Percentiles rank a stretch among this genome's conserved stretches.
phyloP scores from a whole-genome alignment of 2,113 vertebrate species.

The Oryctolagus cuniculus region DNA sequence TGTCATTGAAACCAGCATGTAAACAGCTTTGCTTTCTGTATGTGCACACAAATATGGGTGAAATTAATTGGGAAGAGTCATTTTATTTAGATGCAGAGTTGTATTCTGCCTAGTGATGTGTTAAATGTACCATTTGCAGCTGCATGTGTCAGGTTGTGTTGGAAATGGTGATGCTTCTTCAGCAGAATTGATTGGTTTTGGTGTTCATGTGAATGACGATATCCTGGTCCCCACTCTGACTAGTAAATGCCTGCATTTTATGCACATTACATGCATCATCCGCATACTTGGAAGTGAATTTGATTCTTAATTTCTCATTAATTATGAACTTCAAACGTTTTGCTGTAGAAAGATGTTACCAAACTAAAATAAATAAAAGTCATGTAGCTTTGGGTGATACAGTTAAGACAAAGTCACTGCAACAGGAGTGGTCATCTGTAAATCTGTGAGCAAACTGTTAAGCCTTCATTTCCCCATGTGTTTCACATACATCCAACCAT shows the following conservation, averaged over 20 bases:
- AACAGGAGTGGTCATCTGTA: not conserved
- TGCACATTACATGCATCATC: not conserved
- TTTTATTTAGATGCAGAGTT: conserved; percentile 64
- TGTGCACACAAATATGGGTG: conserved; percentile 8
- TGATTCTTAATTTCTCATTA: conserved; percentile 62
- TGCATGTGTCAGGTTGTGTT: conserved; percentile 28
- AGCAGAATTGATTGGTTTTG: conserved; percentile 66
- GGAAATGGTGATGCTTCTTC: conserved; percentile 54
- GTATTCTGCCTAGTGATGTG: not conserved
- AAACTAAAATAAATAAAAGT: conserved; percentile 37
- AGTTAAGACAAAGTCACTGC: not conserved
- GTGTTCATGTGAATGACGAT: conserved; percentile 55
- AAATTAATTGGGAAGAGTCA: conserved; percentile 58
- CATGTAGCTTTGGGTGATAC: not conserved
- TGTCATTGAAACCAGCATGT: conserved; percentile 14
- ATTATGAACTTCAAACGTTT: conserved; percentile 2
- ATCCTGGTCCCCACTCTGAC: conserved; percentile 28
- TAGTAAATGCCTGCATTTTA: conserved; percentile 36
- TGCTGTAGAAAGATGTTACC: conserved; percentile 54
- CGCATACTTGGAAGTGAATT: conserved; percentile 42
- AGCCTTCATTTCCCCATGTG: not conserved
- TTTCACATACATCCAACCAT: too few species aligned
- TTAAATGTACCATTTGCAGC: conserved; percentile 61
- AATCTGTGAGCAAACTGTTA: not conserved
- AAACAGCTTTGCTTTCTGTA: conserved; percentile 59